Evolutionary conservation across 2,113 vertebrate species (phyloP), one percentile per base, ranked within the genome.

Genomic region (Scophthalmus maximus): DNA sequence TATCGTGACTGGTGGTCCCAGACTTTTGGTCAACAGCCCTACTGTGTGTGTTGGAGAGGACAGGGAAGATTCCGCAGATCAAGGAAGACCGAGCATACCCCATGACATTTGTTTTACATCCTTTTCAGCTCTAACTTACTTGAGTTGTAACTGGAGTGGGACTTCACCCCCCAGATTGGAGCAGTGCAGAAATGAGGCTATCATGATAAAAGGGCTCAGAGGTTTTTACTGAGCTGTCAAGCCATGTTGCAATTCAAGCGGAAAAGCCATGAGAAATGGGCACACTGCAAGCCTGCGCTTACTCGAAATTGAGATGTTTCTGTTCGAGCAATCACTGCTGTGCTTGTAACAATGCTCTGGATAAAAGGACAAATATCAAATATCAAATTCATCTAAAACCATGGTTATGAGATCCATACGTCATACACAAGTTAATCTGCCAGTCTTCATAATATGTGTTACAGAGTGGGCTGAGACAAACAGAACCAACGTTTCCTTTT

Each of bases 141-240:
- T 2, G 15, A 72, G 53, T 18, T 51, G 29, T 69, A 68, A 59
- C 46, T 62, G 51, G 72, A 78, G 68, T 1, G 30, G 62, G 51
- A 64, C 46, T 76, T 65, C 42, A 34, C 56, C 51, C 76, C 59
- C 59, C 60, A 58, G 64, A 69, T 61, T 38, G 61, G 61, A 75
- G 77, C 38, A 10, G 44, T 51, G 72, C 68, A 62, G 68, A 79
- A 71, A 85, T 76, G 74, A 89, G 78, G 63, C 38, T 81, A 70
- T 80, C 74, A 67, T 79, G 85, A 89, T 87, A 69, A 88, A 89
- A 91, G 62, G 71, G 65, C 73, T 87, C 60, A 51, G 46, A 78
- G 57, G 61, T 78, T 86, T 87, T 81, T 59, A 67, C 73, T 50
- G 65, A 75, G 78, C 79, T 78, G 52, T 85, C 83, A 82, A 64